Evolutionary conservation across 2,888 invertebrate genomes (phyloP), one percentile per base, ranked within the genome.

Genomic region (Drosophila planitibia): DNA sequence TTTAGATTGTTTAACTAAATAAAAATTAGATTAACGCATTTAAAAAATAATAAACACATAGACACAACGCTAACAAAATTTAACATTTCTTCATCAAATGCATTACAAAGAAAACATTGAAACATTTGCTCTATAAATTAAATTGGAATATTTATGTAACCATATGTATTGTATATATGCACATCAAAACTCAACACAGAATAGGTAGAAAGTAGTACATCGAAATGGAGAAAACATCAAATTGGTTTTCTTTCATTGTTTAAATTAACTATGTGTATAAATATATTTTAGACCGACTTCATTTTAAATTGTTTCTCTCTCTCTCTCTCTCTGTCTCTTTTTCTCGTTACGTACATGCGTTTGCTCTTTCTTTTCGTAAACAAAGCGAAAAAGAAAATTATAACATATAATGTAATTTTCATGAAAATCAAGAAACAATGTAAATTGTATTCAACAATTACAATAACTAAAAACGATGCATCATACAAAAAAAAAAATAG

Each of bases 381-480:
- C 41, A 47, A 33, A 33, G 14, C 37, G 25, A 53, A n/a, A 22
- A 39, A 64, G 22, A 64, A 70, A 32, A 28, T n/a, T 10, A 68
- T 49, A 53, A 49, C 16, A 53, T 47, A 52, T 33, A 25, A 41
- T 54, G 61, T 57, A 28, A 28, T 19, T 62, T 52, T 61, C 70
- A 52, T 61, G 47, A 47, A 66, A 55, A 30, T 63, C 28, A 61
- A 39, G 61, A 74, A 54, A 58, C 59, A 65, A 66, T 64, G 54
- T 70, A 49, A 52, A 70, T 68, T 70, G 70, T 67, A 39, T 75
- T 76, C 65, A 61, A 49, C 47, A 44, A 59, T 62, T 64, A 25
- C 61, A 71, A 71, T 49, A 80, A 71, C 81, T 89, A 81, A 83
- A 76, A 84, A 83, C 73, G 47, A 88, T 88, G 86, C 83, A 83